Percentiles rank a stretch among this genome's conserved stretches.
Evolutionary conservation across 1,140 invertebrate species (phyloP).

Genomic region (Nephotettix cincticeps): DNA sequence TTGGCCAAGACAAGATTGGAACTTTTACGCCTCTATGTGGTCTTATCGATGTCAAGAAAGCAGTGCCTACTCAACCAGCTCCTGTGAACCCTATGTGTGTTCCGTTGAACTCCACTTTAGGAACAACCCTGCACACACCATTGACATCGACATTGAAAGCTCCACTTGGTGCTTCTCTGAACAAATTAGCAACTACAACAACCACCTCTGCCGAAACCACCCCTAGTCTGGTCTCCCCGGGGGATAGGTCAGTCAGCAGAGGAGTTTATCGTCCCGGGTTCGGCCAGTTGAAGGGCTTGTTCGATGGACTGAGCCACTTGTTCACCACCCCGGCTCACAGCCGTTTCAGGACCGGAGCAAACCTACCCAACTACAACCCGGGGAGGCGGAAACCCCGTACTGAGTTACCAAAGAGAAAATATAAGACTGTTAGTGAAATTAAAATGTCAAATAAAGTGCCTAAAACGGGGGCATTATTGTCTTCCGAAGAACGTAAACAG

Average conservation of each 20-base stretch:
- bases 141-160: not conserved
- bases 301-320: slow-evolving; percentile 82
- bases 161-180: not conserved
- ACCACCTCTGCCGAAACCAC: not conserved
- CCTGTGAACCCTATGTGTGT: not conserved
- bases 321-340: slow-evolving; percentile 67
- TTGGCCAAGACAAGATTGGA: slow-evolving; percentile 16
- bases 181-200: not conserved
- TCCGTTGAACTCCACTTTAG: not conserved
- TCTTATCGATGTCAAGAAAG: not conserved
- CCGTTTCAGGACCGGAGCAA: slow-evolving; percentile 41
- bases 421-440: not conserved
- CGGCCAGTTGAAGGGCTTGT: slow-evolving; percentile 71
- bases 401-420: slow-evolving; percentile 7
- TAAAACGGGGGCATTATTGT: slow-evolving; percentile 10
- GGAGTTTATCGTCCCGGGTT: slow-evolving; percentile 51
- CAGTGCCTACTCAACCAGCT: not conserved
- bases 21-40: not conserved
- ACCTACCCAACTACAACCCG: slow-evolving; percentile 13
- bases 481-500: not conserved
- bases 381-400: slow-evolving; percentile 19
- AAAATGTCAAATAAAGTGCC: slow-evolving; percentile 11
- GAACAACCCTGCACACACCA: not conserved
- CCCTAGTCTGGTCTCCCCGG: not conserved
- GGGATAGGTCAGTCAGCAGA: slow-evolving; percentile 32